Evolutionary conservation across 2,888 invertebrate genomes (phyloP).

Genomic region (Neoitamus cyanurus): DNA sequence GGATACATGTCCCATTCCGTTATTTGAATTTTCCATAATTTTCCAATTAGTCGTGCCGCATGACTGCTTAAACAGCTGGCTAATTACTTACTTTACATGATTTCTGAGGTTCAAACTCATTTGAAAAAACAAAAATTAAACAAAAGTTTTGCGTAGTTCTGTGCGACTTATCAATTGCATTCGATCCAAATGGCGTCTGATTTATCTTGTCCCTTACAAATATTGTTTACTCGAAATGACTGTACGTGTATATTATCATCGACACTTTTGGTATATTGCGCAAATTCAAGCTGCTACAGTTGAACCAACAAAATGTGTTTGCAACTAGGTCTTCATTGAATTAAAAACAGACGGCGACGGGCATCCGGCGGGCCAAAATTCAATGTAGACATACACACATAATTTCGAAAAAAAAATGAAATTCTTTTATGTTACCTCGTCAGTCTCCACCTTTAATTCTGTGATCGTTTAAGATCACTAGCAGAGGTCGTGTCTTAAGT

Average conservation of each 20-base stretch:
- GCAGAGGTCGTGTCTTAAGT: neutral
- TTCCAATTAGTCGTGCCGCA: no score
- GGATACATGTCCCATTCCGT: no score
- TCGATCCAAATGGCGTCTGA: no score
- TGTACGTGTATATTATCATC: neutral
- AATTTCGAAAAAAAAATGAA: neutral
- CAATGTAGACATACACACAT: neutral
- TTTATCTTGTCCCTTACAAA: no score
- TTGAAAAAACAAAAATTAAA: no score
- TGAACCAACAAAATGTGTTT: neutral
- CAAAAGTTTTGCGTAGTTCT: no score
- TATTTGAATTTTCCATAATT: no score
- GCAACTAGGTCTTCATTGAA: neutral
- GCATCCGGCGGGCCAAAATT: neutral
- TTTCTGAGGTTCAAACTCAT: no score
- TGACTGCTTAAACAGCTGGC: no score
- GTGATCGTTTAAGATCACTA: neutral
- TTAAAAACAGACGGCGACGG: neutral
- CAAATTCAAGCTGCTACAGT: neutral
- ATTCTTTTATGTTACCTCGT: neutral
- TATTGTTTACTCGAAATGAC: no score
- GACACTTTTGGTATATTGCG: neutral
- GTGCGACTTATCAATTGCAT: no score
- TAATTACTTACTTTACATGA: no score
- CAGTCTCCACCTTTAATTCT: neutral